Base-by-base conservation (phyloP, 2,797 vertebrate species). In the Gallinago nigripennis region DNA sequence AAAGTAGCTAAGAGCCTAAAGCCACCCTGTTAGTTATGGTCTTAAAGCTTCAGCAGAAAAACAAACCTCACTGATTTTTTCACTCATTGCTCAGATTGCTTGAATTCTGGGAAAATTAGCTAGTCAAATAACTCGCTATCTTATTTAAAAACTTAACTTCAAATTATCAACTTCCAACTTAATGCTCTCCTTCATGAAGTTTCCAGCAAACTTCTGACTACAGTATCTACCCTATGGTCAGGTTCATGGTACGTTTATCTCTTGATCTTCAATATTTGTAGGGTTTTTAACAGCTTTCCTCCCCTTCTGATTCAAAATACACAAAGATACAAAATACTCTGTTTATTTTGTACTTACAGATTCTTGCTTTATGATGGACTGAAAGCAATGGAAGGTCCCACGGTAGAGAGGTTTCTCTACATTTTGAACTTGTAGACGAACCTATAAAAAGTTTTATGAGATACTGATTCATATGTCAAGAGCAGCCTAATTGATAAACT, bases 361-460 rank as follows among this genome's bases (percentile, higher is more conserved):
- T 97, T 99, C 99, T 93, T 99, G 99, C 28, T 97, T 98, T 95
- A 99, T 95, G 95, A 99, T 99, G 82, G 99, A 99, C 97, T 99
- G 98, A 97, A 99, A 99, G 95, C 99, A 99, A 97, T 99, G 99
- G 72, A 97, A 86, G 13, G 99, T 99, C 82, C 99, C 99, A 11
- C 98, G 98, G 95, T 99, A 99, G 72, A 99, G 98, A 48, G 99
- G 99, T 96, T 98, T 99, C 80, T 99, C 98, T n/a, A 97, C 86
- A 94, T 94, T 98, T 98, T 99, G 99, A 71, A 99, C 99, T 98
- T 99, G 99, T 15, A 99, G 99, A 66, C 99, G 98, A 39, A 99
- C 99, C 99, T 99, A 97, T 69, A 96, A 97, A 48, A 96, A 68
- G 89, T 94, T 76, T 63, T 70, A 87, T 46, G 43, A 96, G 81